Conservation (phyloP, 92 coral and sea anemone species). For the Phenganax stokvisi region DNA sequence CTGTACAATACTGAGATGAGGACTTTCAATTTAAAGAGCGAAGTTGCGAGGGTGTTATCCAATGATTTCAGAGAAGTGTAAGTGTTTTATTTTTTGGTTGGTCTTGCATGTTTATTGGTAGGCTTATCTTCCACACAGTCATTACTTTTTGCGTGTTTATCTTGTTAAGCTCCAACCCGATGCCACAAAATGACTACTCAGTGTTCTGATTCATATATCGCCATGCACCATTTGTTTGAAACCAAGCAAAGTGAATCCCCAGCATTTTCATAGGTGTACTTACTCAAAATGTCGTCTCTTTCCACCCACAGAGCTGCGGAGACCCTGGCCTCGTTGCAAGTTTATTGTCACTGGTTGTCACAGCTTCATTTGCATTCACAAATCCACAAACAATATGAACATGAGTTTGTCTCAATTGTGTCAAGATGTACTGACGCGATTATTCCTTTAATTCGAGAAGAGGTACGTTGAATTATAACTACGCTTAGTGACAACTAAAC, state of each 20-base stretch:
- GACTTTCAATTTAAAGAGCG: slow-evolving; percentile 54
- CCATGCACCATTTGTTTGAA: not conserved
- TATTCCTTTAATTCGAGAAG: slow-evolving; percentile 69
- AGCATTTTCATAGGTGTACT: too few relatives aligned
- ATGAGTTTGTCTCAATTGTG: slow-evolving; percentile 78
- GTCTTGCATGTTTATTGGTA: not conserved
- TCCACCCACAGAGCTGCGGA: slow-evolving; percentile 73
- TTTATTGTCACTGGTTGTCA: slow-evolving; percentile 89
- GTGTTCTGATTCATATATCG: too few relatives aligned
- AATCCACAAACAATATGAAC: slow-evolving; percentile 82
- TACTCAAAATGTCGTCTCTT: not conserved
- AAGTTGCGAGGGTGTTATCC: slow-evolving; percentile 58
- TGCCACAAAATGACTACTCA: too few relatives aligned
- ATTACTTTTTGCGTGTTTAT: too few relatives aligned
- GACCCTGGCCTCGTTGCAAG: slow-evolving; percentile 87
- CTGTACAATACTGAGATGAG: slow-evolving; percentile 78
- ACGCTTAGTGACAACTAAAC: not conserved
- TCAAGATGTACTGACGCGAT: slow-evolving; percentile 80
- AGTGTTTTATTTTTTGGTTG: slow-evolving; percentile 31
- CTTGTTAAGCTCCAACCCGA: too few relatives aligned
- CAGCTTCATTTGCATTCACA: slow-evolving; percentile 86
- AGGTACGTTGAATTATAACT: slow-evolving; percentile 41
- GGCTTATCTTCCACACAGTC: too few relatives aligned
- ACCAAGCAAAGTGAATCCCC: not conserved
- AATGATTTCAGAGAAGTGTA: slow-evolving; percentile 92